Percentiles rank a stretch among this genome's conserved stretches.
Evolutionary conservation across 2,113 vertebrate genomes (phyloP).

Genomic region (Mobula hypostoma): DNA sequence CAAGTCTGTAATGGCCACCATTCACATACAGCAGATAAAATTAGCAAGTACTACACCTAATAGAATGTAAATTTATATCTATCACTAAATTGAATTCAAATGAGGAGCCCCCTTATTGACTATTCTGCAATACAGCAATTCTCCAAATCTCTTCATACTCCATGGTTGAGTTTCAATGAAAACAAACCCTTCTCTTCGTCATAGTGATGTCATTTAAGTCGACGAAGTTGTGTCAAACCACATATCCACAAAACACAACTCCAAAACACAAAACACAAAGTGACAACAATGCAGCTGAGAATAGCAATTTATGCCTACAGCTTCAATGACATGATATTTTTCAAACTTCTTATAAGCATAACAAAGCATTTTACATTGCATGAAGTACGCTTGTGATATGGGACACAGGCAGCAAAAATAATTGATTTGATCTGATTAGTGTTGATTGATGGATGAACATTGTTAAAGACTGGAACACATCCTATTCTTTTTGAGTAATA

Average conservation of each 20-base stretch:
- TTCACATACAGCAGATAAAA: neutral
- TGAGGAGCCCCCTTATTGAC: neutral
- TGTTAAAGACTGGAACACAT: neutral
- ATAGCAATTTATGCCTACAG: neutral
- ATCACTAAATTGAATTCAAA: neutral
- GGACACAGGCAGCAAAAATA: neutral
- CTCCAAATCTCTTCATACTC: neutral
- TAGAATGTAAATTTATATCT: neutral
- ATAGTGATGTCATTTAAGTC: neutral
- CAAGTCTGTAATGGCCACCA: no score
- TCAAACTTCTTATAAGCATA: neutral
- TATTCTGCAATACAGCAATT: neutral
- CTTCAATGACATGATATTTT: neutral
- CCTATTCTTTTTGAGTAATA: neutral
- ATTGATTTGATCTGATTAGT: neutral
- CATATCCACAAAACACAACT: neutral
- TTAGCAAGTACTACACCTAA: neutral
- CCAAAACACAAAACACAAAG: neutral
- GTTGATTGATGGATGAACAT: neutral
- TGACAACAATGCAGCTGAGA: neutral
- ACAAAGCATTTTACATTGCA: neutral
- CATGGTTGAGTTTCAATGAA: neutral
- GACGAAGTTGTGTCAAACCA: neutral
- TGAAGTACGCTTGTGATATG: neutral
- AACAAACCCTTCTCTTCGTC: neutral